A percentile compares a stretch with the other conserved stretches of the same genome.
These are phyloP conservation scores for Rissa tridactyla DNA, from an alignment of 2,113 vertebrate species.

Conservation along the genomic window DNA sequence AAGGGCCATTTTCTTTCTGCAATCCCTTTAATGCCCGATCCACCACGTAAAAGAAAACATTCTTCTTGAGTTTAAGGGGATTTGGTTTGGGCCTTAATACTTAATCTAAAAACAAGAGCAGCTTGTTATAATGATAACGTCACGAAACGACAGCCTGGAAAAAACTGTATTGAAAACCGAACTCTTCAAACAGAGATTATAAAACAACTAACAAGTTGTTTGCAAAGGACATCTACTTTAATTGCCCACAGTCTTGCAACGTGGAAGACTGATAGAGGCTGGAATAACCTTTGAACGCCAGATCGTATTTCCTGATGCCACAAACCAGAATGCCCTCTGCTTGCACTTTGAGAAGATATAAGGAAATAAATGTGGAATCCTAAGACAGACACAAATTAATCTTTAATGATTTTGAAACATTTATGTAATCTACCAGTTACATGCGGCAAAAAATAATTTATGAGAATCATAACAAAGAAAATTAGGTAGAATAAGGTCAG, in stretches of 20 bases:
- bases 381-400: background rate
- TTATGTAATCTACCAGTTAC: background rate
- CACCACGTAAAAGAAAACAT: background rate
- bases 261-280: background rate
- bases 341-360: background rate
- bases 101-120: conserved; percentile 44
- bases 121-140: background rate
- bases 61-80: conserved; percentile 1
- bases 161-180: fast-evolving
- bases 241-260: background rate
- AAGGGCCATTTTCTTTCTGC: background rate
- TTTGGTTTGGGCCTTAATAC: conserved; percentile 11
- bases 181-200: background rate
- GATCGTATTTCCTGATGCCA: background rate
- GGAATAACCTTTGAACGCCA: conserved; percentile 4
- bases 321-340: background rate
- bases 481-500: background rate
- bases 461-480: background rate
- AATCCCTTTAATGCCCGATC: background rate
- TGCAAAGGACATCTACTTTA: background rate
- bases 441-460: background rate
- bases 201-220: background rate
- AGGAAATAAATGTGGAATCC: background rate
- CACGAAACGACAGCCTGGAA: background rate
- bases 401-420: background rate